phyloP scores from a whole-genome alignment of 2,113 vertebrate species.

The Arvicanthis niloticus region DNA sequence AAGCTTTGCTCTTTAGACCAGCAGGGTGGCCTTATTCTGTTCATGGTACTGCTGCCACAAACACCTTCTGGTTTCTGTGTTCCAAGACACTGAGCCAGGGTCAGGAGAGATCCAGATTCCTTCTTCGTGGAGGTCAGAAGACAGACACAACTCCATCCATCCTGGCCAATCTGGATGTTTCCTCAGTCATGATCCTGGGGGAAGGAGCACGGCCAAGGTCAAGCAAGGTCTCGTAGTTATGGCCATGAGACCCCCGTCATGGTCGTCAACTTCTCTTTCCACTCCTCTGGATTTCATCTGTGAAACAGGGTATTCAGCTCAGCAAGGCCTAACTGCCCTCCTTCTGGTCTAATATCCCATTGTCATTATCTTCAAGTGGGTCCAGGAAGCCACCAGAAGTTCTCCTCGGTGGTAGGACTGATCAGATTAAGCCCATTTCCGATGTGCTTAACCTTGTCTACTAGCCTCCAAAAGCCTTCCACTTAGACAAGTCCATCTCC shows the following conservation, averaged over 20 bases:
- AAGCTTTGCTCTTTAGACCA: conserved; percentile 7
- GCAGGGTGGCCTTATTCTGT: not conserved
- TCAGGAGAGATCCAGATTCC: not conserved
- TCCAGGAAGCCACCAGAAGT: not conserved
- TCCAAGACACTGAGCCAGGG: not conserved
- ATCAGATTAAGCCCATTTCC: not conserved
- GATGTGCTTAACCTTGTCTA: not conserved
- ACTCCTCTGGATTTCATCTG: not conserved
- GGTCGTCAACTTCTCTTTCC: not conserved
- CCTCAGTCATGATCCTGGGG: not conserved
- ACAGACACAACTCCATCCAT: not conserved
- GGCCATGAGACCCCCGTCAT: not conserved
- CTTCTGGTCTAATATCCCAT: not conserved
- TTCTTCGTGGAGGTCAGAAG: not conserved
- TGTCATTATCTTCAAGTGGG: not conserved
- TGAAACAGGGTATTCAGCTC: not conserved
- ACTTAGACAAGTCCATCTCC: not conserved
- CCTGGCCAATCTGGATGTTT: not conserved
- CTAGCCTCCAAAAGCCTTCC: not conserved
- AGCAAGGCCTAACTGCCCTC: not conserved
- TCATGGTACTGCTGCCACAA: not conserved
- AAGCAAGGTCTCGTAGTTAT: not conserved
- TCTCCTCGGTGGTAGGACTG: not conserved
- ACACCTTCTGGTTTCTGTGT: not conserved
- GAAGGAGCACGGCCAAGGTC: not conserved